Evolutionary conservation across 2,797 vertebrate genomes (phyloP).

Genomic region (Leuciscus waleckii): DNA sequence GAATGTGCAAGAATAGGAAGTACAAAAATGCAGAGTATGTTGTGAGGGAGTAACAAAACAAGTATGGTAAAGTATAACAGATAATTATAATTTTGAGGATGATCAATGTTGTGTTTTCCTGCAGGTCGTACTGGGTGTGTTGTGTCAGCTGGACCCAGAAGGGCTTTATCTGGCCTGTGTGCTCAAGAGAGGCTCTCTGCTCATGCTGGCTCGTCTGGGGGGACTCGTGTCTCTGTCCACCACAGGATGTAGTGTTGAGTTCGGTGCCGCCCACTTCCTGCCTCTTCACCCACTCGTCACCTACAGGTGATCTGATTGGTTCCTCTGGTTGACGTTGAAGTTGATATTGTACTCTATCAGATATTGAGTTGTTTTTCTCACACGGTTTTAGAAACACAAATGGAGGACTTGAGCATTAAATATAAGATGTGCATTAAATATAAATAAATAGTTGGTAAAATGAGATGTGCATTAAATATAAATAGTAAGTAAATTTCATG

Average conservation of each 20-base stretch:
- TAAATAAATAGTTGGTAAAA: no score
- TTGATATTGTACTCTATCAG: not conserved
- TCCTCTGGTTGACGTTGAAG: not conserved
- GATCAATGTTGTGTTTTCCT: not conserved
- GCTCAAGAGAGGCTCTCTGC: slow-evolving; percentile 91
- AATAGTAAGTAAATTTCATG: no score
- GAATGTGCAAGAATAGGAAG: not conserved
- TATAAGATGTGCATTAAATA: no score
- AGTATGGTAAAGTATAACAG: not conserved
- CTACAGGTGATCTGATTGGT: slow-evolving; percentile 80
- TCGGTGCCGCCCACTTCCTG: slow-evolving; percentile 94
- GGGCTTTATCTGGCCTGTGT: slow-evolving; percentile 92
- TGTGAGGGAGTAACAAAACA: not conserved
- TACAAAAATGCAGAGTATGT: not conserved
- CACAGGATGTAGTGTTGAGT: slow-evolving; percentile 90
- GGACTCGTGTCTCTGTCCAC: slow-evolving; percentile 87
- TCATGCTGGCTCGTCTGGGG: slow-evolving; percentile 87
- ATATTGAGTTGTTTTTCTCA: not conserved
- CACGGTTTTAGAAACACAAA: not conserved
- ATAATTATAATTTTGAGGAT: not conserved
- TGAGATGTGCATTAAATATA: no score
- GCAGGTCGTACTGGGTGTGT: slow-evolving; percentile 95
- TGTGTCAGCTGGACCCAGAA: slow-evolving; percentile 89
- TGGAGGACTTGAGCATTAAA: no score
- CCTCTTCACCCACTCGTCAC: slow-evolving; percentile 95